Conservation (phyloP, 2,797 vertebrate genomes). For the Cirrhinus molitorella region DNA sequence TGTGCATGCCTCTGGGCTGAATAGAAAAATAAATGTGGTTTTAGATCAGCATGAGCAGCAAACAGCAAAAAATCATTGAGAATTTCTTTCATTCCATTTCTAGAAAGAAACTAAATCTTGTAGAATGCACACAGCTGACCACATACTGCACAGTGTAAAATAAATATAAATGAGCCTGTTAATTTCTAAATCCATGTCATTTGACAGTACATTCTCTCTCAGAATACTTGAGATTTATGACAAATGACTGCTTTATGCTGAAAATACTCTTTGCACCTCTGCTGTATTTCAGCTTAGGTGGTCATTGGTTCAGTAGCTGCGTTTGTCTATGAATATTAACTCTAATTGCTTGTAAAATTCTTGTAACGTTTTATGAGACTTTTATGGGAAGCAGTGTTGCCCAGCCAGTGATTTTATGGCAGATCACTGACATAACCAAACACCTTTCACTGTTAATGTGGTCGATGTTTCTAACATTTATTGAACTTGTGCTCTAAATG, state of each 20-base stretch:
- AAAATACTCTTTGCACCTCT: background rate
- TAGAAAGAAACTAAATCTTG: background rate
- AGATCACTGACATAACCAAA: background rate
- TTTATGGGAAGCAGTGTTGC: background rate
- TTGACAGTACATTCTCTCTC: background rate
- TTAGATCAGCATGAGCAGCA: slow-evolving; percentile 20
- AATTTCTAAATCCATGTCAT: background rate
- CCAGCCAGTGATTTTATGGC: background rate
- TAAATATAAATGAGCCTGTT: background rate
- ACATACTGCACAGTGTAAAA: background rate
- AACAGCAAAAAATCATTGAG: slow-evolving; percentile 9
- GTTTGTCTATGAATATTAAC: background rate
- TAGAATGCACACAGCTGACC: background rate
- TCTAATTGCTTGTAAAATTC: background rate
- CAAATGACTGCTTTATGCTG: background rate
- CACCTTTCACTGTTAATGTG: background rate
- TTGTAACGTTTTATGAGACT: background rate
- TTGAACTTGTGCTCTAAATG: background rate
- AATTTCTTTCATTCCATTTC: slow-evolving; percentile 17
- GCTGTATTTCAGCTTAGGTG: background rate
- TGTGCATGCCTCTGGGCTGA: slow-evolving; percentile 30
- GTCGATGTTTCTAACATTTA: background rate
- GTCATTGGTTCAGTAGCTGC: background rate
- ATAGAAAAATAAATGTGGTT: slow-evolving; percentile 30
- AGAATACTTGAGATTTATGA: background rate